These are phyloP conservation scores for Pseudococcus viburni DNA, from an alignment of 2,888 invertebrate genomes.

Conservation along the genomic window DNA sequence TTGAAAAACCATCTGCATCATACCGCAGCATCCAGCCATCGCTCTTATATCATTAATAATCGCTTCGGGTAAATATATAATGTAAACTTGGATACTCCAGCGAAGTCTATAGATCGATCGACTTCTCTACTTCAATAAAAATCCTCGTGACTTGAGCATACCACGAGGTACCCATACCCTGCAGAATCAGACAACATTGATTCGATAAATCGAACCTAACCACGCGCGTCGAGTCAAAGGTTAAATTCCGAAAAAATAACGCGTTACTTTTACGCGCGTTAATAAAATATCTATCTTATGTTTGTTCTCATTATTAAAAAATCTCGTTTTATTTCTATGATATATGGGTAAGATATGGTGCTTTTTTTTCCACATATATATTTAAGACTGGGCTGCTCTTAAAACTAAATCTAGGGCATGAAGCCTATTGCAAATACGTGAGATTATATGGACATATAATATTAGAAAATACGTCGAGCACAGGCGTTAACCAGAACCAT, in stretches of 20 bases:
- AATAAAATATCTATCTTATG: slow-evolving; percentile 40
- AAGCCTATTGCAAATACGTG: slow-evolving; percentile 20
- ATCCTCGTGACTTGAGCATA: not conserved
- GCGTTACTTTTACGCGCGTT: slow-evolving; percentile 34
- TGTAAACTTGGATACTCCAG: not conserved
- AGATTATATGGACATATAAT: slow-evolving; percentile 15
- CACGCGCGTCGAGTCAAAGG: not conserved
- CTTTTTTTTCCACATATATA: not conserved
- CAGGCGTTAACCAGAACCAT: not conserved
- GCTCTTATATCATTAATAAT: slow-evolving; percentile 19
- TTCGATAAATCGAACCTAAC: slow-evolving; percentile 21
- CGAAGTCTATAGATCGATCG: not conserved
- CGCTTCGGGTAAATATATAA: not conserved
- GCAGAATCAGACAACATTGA: slow-evolving; percentile 53
- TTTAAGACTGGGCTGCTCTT: not conserved
- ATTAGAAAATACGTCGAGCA: not conserved
- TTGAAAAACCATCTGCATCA: not conserved
- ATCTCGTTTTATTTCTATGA: not conserved
- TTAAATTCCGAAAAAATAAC: slow-evolving; percentile 40
- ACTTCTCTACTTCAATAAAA: slow-evolving; percentile 20
- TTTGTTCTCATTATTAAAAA: slow-evolving; percentile 28
- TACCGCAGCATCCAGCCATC: not conserved
- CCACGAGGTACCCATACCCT: not conserved
- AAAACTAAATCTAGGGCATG: slow-evolving; percentile 40
- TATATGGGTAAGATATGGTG: slow-evolving; percentile 9